These are phyloP conservation scores for Mycteria americana DNA, from an alignment of 2,797 vertebrate genomes.

Conservation along the genomic window DNA sequence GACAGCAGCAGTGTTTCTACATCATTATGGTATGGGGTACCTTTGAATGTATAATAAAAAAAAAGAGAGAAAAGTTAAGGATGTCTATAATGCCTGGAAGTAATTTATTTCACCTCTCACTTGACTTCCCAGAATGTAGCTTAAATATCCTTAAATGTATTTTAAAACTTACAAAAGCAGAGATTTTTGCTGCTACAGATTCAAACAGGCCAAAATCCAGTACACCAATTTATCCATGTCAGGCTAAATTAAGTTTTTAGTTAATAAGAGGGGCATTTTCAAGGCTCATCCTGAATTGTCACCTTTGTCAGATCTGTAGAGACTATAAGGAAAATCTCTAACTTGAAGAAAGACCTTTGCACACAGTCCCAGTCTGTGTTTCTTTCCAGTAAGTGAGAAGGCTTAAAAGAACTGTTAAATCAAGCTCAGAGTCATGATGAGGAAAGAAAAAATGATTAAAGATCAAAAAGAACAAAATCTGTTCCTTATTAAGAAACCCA, in stretches of 20 bases:
- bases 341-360: neutral
- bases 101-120: neutral
- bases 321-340: neutral
- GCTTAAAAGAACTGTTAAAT: neutral
- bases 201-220: neutral
- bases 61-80: neutral
- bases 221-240: neutral
- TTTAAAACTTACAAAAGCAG: neutral
- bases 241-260: neutral
- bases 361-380: neutral
- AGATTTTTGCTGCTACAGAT: neutral
- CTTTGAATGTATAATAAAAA: neutral
- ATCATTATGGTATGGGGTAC: neutral
- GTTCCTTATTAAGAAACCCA: neutral
- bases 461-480: constrained; percentile 22
- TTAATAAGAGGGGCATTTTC: neutral
- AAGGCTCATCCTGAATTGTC: neutral
- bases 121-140: neutral
- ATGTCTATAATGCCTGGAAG: neutral
- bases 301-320: neutral
- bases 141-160: neutral
- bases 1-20: neutral
- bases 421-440: neutral
- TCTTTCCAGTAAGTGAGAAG: neutral
- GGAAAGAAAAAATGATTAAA: neutral